Evolutionary conservation across 2,888 invertebrate species (phyloP), one percentile per base, ranked within the genome.

Genomic region (Fragum sueziense): DNA sequence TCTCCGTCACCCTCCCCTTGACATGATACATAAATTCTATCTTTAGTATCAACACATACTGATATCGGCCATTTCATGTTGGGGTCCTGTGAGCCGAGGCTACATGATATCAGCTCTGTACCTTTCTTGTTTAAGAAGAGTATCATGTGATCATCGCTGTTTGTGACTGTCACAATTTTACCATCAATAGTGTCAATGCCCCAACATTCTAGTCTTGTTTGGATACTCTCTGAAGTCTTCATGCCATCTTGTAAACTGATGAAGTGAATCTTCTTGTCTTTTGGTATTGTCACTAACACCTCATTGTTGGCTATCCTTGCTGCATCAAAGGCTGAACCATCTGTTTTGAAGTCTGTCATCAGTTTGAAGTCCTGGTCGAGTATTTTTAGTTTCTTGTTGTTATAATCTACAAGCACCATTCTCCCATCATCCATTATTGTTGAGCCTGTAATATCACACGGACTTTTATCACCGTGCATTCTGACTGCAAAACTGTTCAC

Each of bases 41-140:
- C 84, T 54, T 78, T 80, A 2, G 80, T 74, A 33, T 79, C 79
- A 1, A 79, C 84, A 69, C 84, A 84, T n/a, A 84, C 80, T 20
- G 84, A 80, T 57, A 84, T 84, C 14, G 84, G 84, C 84, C 84
- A 84, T 70, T 84, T 84, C 80, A 84, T 80, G 54, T 84, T 84
- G 9, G 84, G 76, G 47, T 84, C 84, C 51, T 84, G 84, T 6
- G 84, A 80, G 1, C 84, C 84, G 9, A 84, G 37, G 51, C 76
- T 84, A 31, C 80, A 80, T 2, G 84, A 84, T 14, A 80, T 79
- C 4, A 84, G 69, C 37, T 84, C 84, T 17, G 68, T 74, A 0
- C 84, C 84, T 57, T 84, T 84, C 59, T 65, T 76, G 70, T 80
- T 84, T 6, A 80, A 51, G 22, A 84, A 80, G 47, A 84, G 54